Conservation (phyloP, 2,888 invertebrate species). For the Thereva nobilitata region DNA sequence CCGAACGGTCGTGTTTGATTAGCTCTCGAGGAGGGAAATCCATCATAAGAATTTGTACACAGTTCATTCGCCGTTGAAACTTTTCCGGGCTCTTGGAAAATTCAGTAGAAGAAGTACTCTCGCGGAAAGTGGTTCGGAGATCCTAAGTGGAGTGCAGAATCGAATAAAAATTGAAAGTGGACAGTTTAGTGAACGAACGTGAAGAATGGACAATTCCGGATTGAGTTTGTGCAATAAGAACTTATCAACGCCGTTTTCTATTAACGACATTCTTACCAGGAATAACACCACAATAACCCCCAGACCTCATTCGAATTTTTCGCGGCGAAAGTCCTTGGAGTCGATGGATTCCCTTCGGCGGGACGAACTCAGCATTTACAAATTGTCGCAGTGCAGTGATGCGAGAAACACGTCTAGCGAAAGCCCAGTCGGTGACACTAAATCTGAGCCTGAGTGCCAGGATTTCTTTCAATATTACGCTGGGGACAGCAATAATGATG, state of each 20-base stretch:
- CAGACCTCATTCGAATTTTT: constrained; percentile 38
- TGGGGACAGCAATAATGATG: constrained; percentile 33
- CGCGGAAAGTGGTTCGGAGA: constrained; percentile 36
- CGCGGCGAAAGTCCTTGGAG: constrained; percentile 46
- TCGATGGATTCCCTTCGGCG: constrained; percentile 42
- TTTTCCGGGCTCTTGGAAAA: constrained; percentile 21
- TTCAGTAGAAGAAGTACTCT: constrained; percentile 38
- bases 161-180: constrained; percentile 12
- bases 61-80: constrained; percentile 2
- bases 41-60: constrained; percentile 37
- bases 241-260: constrained; percentile 70
- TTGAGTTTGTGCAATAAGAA: constrained; percentile 48
- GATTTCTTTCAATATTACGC: constrained; percentile 32
- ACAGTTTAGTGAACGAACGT: background rate
- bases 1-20: constrained; percentile 34
- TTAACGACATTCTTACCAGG: constrained; percentile 71
- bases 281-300: constrained; percentile 48
- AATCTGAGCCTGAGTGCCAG: constrained; percentile 41
- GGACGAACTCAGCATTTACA: constrained; percentile 40
- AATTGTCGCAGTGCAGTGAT: constrained; percentile 37
- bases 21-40: constrained; percentile 41
- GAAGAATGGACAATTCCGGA: constrained; percentile 38
- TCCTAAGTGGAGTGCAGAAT: constrained; percentile 6
- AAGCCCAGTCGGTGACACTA: constrained; percentile 45
- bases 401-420: constrained; percentile 44